Evolutionary conservation across 2,797 vertebrate genomes (phyloP).

Genomic region (Lithobates sylvaticus): DNA sequence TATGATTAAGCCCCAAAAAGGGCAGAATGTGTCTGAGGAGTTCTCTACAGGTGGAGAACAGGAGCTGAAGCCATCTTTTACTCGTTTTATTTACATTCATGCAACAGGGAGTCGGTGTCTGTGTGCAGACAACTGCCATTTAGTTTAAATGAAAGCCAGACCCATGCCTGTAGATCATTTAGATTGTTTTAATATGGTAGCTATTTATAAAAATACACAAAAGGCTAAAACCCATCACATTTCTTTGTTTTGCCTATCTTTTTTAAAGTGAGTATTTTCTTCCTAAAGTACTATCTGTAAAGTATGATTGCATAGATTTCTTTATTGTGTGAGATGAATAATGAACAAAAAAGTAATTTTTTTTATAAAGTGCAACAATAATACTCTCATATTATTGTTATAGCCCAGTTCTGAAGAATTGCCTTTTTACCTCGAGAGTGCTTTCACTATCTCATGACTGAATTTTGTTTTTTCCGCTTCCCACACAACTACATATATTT

Average conservation of each 20-base stretch:
- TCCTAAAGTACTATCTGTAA: background rate
- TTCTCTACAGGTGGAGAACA: too few species aligned
- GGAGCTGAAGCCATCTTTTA: too few species aligned
- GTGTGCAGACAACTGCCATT: too few species aligned
- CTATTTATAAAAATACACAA: background rate
- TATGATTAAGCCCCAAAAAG: too few species aligned
- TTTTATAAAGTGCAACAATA: too few species aligned
- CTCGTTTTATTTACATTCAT: too few species aligned
- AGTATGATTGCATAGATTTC: background rate
- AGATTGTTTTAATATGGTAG: background rate
- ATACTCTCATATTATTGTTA: background rate
- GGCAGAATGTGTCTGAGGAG: too few species aligned
- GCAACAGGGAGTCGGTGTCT: too few species aligned
- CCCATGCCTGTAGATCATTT: background rate
- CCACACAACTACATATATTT: constrained; percentile 12
- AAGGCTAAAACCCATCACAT: too few species aligned
- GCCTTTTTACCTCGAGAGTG: background rate
- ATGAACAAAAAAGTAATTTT: too few species aligned
- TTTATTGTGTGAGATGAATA: background rate
- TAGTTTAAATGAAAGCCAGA: too few species aligned
- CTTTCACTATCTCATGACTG: background rate
- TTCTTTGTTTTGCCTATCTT: too few species aligned
- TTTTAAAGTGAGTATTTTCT: background rate
- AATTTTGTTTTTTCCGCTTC: background rate
- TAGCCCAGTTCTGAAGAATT: background rate